phyloP scores from a whole-genome alignment of 2,113 vertebrate genomes.

The Athene noctua region DNA sequence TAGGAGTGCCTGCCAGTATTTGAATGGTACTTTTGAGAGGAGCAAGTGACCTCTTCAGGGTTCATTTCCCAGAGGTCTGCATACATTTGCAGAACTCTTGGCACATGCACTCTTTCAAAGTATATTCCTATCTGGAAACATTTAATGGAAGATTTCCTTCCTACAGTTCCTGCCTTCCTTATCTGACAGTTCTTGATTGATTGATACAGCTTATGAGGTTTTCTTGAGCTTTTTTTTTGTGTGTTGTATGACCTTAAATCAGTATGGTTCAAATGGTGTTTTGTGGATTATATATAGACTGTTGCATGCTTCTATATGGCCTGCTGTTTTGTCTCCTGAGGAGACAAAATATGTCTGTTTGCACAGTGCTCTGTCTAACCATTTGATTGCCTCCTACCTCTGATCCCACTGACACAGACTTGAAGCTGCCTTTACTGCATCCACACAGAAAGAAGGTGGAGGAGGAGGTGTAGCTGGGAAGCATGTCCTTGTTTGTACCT shows the following conservation, averaged over 20 bases:
- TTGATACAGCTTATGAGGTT: background rate
- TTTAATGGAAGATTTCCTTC: background rate
- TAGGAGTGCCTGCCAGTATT: background rate
- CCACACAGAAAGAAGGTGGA: background rate
- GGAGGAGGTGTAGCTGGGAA: background rate
- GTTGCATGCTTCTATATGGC: background rate
- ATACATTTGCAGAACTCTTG: accelerated
- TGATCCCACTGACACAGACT: background rate
- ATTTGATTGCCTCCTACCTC: background rate
- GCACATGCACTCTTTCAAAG: background rate
- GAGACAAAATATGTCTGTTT: background rate
- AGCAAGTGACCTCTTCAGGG: background rate
- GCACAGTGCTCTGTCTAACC: background rate
- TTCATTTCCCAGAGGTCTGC: background rate
- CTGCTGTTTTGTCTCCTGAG: background rate
- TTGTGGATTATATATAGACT: background rate
- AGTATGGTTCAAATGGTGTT: background rate
- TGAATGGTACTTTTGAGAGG: background rate
- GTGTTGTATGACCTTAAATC: background rate
- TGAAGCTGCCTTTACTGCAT: background rate
- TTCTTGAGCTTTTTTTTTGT: background rate
- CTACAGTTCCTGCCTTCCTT: background rate
- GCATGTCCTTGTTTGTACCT: background rate
- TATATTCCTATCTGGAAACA: background rate
- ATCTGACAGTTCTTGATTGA: background rate